Percentiles rank a stretch among this genome's conserved stretches.
Conservation (phyloP, 37 sponge, comb jelly and placozoan genomes). For the Chondrilla cf. caribensis region DNA sequence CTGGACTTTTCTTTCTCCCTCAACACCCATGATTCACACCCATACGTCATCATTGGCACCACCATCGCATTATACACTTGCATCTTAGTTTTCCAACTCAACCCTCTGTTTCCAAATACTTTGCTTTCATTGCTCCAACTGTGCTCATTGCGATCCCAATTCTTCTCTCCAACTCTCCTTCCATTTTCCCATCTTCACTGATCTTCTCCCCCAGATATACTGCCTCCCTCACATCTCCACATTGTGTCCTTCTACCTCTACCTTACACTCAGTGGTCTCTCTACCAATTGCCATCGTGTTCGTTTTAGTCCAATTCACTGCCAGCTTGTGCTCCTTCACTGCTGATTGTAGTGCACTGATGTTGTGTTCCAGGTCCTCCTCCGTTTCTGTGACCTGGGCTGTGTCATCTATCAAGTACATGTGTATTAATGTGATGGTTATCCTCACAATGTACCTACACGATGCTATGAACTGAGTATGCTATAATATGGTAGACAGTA, state of each 20-base stretch:
- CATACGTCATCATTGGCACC: conserved; percentile 17
- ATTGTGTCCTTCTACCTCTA: conserved; percentile 14
- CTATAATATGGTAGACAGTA: no score
- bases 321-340: not conserved
- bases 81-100: conserved; percentile 6
- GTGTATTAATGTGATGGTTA: no score
- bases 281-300: conserved; percentile 2
- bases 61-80: conserved; percentile 12
- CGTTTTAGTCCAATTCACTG: not conserved
- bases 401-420: no score
- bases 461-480: no score
- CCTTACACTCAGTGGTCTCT: not conserved
- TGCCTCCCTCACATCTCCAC: conserved; percentile 2
- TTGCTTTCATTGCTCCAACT: not conserved
- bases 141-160: not conserved
- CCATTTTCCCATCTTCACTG: conserved; percentile 5
- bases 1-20: conserved; percentile 19
- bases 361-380: conserved; percentile 15
- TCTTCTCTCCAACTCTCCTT: conserved; percentile 18
- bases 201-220: not conserved
- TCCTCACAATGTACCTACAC: no score
- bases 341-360: conserved; percentile 1
- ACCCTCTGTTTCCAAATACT: conserved; percentile 4
- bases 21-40: conserved; percentile 14
- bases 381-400: not conserved